These are phyloP conservation scores for Oreotrochilus melanogaster DNA, from an alignment of 2,113 vertebrate genomes.

Conservation along the genomic window DNA sequence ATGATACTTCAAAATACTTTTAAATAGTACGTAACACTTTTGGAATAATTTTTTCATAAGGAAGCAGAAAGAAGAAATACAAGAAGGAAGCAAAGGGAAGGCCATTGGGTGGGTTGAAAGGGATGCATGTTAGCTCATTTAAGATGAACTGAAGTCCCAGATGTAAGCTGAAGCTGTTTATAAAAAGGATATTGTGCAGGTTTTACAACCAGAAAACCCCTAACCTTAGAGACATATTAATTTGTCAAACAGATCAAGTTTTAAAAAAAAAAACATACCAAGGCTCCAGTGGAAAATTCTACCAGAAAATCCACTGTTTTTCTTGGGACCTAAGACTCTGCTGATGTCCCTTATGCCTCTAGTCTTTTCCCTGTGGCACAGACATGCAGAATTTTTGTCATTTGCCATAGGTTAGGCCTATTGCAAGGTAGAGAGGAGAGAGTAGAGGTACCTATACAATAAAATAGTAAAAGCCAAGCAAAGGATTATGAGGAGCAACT, in stretches of 20 bases:
- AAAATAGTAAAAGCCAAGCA: neutral
- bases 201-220: neutral
- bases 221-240: fast-evolving
- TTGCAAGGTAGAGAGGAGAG: neutral
- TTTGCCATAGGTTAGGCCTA: neutral
- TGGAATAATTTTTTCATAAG: neutral
- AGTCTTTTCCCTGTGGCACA: neutral
- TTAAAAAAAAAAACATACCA: neutral
- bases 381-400: neutral
- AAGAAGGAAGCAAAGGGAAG: neutral
- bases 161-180: neutral
- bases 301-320: neutral
- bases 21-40: neutral
- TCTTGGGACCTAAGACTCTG: neutral
- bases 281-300: neutral
- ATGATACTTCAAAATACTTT: neutral
- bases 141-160: neutral
- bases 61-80: neutral
- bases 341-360: neutral
- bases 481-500: neutral
- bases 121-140: fast-evolving
- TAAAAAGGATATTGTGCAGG: neutral
- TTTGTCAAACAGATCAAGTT: neutral
- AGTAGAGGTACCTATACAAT: fast-evolving
- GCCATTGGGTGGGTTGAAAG: neutral